phyloP scores from a whole-genome alignment of 2,888 invertebrate species.

The Tachystola acroxantha region DNA sequence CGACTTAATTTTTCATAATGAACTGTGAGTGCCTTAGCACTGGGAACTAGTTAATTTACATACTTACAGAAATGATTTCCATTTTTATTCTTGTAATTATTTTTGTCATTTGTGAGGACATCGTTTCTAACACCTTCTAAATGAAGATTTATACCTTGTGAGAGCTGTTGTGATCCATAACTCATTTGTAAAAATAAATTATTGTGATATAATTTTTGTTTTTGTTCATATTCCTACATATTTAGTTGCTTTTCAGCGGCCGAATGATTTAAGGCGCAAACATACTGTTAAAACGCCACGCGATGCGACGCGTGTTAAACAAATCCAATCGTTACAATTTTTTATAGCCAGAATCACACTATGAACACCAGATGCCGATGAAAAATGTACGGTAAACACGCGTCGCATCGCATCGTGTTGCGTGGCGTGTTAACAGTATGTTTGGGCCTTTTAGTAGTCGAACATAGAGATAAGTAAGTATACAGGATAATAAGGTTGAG shows the following conservation, averaged over 20 bases:
- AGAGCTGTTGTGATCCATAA: conserved; percentile 72
- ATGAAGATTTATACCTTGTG: conserved; percentile 57
- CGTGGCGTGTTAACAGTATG: too few species aligned
- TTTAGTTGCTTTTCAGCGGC: background rate
- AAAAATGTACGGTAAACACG: too few species aligned
- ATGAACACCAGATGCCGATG: too few species aligned
- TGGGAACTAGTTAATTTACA: conserved; percentile 21
- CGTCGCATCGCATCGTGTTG: too few species aligned
- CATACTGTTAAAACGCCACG: too few species aligned
- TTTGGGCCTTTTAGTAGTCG: too few species aligned
- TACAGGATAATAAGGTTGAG: too few species aligned
- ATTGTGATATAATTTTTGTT: conserved; percentile 69
- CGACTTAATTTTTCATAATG: conserved; percentile 39
- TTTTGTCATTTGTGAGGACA: conserved; percentile 36
- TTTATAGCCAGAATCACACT: too few species aligned
- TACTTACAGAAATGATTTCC: conserved; percentile 24
- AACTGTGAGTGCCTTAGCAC: conserved; percentile 30
- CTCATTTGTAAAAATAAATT: conserved; percentile 79
- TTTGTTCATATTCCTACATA: conserved; percentile 21
- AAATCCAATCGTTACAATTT: too few species aligned
- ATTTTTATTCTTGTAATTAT: conserved; percentile 36
- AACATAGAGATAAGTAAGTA: too few species aligned
- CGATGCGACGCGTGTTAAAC: too few species aligned
- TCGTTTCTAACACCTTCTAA: conserved; percentile 50
- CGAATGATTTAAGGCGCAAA: background rate